Conservation (phyloP, 2,888 invertebrate species). For the Drosophila percnosoma region DNA sequence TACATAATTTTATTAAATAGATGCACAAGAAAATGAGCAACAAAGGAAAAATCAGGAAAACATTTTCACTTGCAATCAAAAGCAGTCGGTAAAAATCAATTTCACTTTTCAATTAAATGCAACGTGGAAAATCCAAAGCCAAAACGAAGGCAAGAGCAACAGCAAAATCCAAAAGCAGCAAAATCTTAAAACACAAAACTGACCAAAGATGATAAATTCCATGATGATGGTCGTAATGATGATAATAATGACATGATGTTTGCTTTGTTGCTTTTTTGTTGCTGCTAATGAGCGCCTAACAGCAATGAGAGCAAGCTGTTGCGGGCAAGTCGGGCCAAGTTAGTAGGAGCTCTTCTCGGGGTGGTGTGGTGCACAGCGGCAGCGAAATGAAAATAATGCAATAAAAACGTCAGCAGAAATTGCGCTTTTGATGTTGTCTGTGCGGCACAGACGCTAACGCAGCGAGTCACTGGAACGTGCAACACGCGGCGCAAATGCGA, state of each 20-base stretch:
- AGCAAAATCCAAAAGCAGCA: conserved; percentile 2
- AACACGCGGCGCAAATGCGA: conserved; percentile 28
- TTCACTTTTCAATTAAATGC: conserved; percentile 73
- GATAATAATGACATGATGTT: conserved; percentile 26
- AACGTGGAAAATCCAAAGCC: conserved; percentile 17
- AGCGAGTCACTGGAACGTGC: conserved; percentile 55
- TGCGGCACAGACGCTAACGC: conserved; percentile 20
- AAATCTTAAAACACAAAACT: conserved; percentile 22
- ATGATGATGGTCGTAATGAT: conserved; percentile 28
- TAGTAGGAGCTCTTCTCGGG: neutral
- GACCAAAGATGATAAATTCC: conserved; percentile 32
- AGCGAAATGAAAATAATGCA: conserved; percentile 67
- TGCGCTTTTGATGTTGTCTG: conserved; percentile 67
- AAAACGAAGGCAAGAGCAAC: conserved; percentile 21
- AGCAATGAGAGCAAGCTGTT: conserved; percentile 1
- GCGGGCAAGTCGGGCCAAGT: neutral
- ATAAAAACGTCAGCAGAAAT: conserved; percentile 67
- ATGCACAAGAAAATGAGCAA: conserved; percentile 39
- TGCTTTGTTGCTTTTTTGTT: conserved; percentile 9
- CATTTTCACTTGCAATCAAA: conserved; percentile 48
- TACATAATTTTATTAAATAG: conserved; percentile 60
- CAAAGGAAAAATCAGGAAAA: conserved; percentile 27
- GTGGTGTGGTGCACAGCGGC: conserved; percentile 29
- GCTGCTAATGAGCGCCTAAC: conserved; percentile 15
- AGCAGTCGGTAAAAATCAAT: conserved; percentile 61